These are phyloP conservation scores for Manacus vitellinus DNA, from an alignment of 2,113 vertebrate genomes.

Conservation along the genomic window DNA sequence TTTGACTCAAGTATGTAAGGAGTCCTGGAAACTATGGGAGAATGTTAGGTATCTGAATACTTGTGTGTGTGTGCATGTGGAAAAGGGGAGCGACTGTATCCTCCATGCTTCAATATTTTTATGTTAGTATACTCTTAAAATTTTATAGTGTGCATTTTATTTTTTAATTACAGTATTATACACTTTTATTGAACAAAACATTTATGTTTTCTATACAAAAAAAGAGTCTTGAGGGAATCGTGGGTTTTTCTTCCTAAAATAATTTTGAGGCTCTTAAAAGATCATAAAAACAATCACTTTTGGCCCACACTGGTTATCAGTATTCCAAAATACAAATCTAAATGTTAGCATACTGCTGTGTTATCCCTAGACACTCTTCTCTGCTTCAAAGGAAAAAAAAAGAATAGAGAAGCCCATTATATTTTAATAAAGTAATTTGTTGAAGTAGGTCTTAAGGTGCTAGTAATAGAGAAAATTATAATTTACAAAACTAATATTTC, in stretches of 20 bases:
- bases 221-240: not conserved
- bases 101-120: not conserved
- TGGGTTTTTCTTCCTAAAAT: not conserved
- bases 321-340: not conserved
- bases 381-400: not conserved
- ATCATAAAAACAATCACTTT: not conserved
- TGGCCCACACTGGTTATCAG: not conserved
- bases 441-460: not conserved
- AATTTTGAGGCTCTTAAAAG: not conserved
- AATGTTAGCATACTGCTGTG: not conserved
- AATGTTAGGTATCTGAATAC: not conserved
- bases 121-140: not conserved
- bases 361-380: not conserved
- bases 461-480: not conserved
- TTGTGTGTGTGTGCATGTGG: rapidly evolving
- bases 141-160: not conserved
- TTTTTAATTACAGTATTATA: not conserved
- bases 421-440: not conserved
- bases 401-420: not conserved
- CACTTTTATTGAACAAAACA: not conserved
- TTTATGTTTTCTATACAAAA: not conserved
- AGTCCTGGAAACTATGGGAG: not conserved
- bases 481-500: not conserved
- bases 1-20: not conserved
- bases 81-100: not conserved